Conservation (phyloP, 1,140 invertebrate genomes). For the Oryctes rhinoceros region DNA sequence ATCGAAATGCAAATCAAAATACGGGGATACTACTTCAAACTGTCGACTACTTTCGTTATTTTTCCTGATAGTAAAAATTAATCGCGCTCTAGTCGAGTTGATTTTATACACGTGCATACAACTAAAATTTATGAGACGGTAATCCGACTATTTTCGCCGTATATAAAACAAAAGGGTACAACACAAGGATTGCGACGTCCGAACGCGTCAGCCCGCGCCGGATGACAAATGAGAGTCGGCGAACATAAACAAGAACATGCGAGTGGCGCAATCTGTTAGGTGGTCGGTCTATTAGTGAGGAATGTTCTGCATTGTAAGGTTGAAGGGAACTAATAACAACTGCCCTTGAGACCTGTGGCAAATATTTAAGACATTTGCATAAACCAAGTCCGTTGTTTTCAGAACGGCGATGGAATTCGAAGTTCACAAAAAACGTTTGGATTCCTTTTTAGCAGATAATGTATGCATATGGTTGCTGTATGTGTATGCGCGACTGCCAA, state of each 20-base stretch:
- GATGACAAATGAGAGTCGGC: conserved; percentile 53
- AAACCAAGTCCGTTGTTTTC: conserved; percentile 30
- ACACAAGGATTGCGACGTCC: background rate
- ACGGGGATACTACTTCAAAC: no score
- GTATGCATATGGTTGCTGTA: background rate
- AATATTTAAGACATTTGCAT: conserved; percentile 46
- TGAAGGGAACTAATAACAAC: conserved; percentile 45
- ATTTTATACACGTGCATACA: background rate
- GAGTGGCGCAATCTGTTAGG: conserved; percentile 56
- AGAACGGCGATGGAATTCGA: conserved; percentile 13
- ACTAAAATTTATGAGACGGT: conserved; percentile 1
- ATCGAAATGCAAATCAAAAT: no score
- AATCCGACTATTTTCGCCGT: background rate
- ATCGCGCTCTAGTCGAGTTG: no score
- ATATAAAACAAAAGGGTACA: conserved; percentile 17
- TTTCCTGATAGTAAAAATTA: no score
- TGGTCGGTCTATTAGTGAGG: conserved; percentile 56
- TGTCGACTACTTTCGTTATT: no score
- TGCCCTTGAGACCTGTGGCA: conserved; percentile 44
- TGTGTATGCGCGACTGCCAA: no score
- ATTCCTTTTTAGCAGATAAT: background rate
- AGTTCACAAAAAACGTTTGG: background rate
- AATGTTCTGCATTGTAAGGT: conserved; percentile 54
- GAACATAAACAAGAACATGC: conserved; percentile 54
- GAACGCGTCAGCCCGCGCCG: conserved; percentile 11